Percentiles rank a stretch among this genome's conserved stretches.
Evolutionary conservation across 2,113 vertebrate genomes (phyloP).

Genomic region (Laterallus jamaicensis): DNA sequence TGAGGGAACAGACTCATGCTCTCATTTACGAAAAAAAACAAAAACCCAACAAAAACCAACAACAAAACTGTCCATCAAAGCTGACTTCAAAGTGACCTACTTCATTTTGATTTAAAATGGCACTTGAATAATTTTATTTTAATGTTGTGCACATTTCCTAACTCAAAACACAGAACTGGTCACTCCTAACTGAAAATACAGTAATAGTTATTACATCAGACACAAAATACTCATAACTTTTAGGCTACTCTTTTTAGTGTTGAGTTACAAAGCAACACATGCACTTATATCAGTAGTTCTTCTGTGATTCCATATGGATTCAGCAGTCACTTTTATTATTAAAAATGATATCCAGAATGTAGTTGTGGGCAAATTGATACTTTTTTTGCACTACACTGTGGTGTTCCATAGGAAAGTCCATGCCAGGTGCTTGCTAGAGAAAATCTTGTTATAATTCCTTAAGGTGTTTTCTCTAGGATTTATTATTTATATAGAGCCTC

Average conservation of each 20-base stretch:
- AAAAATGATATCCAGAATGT: background rate
- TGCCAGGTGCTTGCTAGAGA: background rate
- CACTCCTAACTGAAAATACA: background rate
- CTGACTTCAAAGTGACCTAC: constrained; percentile 57
- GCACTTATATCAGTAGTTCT: background rate
- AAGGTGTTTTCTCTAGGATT: background rate
- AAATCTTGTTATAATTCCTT: background rate
- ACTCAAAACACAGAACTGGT: constrained; percentile 20
- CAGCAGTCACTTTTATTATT: background rate
- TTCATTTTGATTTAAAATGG: constrained; percentile 39
- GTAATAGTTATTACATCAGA: background rate
- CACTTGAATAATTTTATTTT: constrained; percentile 38
- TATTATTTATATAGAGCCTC: background rate
- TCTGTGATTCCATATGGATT: background rate
- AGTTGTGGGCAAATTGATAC: background rate
- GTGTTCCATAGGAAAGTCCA: background rate
- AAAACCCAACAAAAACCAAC: background rate
- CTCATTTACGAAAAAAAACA: background rate
- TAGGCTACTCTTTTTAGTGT: background rate
- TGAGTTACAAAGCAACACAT: background rate
- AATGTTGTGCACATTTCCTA: constrained; percentile 37
- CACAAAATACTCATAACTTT: constrained; percentile 10
- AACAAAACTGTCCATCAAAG: constrained; percentile 42
- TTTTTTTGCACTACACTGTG: background rate
- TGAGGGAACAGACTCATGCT: constrained; percentile 22